A percentile compares a stretch with the other conserved stretches of the same genome.
phyloP scores from a whole-genome alignment of 2,888 invertebrate species.

The Ormyrus thymus region DNA sequence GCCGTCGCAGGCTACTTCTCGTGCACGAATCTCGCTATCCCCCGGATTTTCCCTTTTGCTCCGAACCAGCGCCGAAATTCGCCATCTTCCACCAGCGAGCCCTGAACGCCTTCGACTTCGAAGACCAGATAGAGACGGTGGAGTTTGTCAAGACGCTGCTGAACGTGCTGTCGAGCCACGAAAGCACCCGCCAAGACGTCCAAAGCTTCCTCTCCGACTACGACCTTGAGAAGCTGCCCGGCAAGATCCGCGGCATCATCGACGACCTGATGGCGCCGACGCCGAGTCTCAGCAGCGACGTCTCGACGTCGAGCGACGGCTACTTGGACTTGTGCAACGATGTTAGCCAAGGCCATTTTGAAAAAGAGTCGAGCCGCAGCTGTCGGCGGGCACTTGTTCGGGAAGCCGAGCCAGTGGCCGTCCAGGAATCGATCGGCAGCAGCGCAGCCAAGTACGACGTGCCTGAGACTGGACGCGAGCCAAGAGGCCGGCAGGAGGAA shows the following conservation, averaged over 20 bases:
- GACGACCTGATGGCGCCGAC: conserved; percentile 58
- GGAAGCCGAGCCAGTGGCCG: conserved; percentile 54
- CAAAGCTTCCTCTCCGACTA: conserved; percentile 55
- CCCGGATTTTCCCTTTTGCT: conserved; percentile 7
- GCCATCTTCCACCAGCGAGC: conserved; percentile 40
- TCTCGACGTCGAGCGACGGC: conserved; percentile 50
- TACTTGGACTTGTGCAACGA: conserved; percentile 37
- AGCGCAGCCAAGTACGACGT: conserved; percentile 77
- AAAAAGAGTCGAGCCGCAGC: background rate
- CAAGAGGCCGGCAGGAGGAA: conserved; percentile 65
- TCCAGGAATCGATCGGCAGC: conserved; percentile 78
- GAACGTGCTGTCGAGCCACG: conserved; percentile 53
- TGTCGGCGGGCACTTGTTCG: conserved; percentile 8
- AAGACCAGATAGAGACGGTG: conserved; percentile 28
- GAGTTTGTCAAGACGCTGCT: conserved; percentile 56
- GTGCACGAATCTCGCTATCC: conserved; percentile 14
- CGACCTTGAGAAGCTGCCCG: conserved; percentile 58
- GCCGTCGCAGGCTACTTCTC: background rate
- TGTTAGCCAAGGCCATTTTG: background rate
- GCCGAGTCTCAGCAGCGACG: conserved; percentile 26
- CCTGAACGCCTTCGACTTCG: conserved; percentile 27
- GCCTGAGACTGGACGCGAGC: conserved; percentile 54
- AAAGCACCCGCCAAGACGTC: conserved; percentile 59
- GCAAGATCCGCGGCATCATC: conserved; percentile 57
- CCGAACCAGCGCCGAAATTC: conserved; percentile 21